These are phyloP conservation scores for Latheticus oryzae DNA, from an alignment of 2,888 invertebrate genomes.

Conservation along the genomic window DNA sequence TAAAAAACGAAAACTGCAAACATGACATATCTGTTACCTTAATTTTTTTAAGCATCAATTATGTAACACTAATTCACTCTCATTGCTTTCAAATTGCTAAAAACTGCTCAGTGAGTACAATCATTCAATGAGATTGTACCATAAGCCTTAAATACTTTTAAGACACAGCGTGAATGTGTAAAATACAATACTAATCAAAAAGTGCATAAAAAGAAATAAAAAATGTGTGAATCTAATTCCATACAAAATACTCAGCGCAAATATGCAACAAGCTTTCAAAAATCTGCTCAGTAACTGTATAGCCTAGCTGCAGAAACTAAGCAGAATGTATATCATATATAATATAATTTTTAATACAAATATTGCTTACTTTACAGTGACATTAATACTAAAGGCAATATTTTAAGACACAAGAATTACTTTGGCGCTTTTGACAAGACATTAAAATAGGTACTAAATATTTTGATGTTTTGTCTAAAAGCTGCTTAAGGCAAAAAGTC, in stretches of 20 bases:
- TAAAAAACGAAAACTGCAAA: slow-evolving; percentile 32
- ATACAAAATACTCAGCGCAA: slow-evolving; percentile 52
- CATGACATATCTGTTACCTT: slow-evolving; percentile 20
- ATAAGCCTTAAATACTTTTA: slow-evolving; percentile 57
- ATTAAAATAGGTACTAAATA: slow-evolving; percentile 33
- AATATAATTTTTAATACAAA: slow-evolving; percentile 38
- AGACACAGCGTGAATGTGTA: slow-evolving; percentile 65
- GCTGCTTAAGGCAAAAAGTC: slow-evolving; percentile 26
- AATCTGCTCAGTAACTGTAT: slow-evolving; percentile 38
- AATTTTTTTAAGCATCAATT: slow-evolving; percentile 28
- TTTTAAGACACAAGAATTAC: slow-evolving; percentile 42
- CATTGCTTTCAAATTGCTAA: slow-evolving; percentile 59
- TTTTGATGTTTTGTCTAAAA: slow-evolving; percentile 9
- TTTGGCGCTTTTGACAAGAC: neutral
- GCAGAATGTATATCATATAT: slow-evolving; percentile 14
- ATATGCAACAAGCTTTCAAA: slow-evolving; percentile 50
- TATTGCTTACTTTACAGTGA: slow-evolving; percentile 58
- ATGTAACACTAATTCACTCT: slow-evolving; percentile 46
- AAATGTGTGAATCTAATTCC: slow-evolving; percentile 50
- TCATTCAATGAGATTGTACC: slow-evolving; percentile 47
- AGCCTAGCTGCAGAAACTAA: slow-evolving; percentile 7
- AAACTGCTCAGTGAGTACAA: slow-evolving; percentile 48
- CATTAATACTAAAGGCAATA: slow-evolving; percentile 54
- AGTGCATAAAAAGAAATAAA: slow-evolving; percentile 58
- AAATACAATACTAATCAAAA: slow-evolving; percentile 57